phyloP scores from a whole-genome alignment of 2,888 invertebrate species.

The Antheraea yamamai region DNA sequence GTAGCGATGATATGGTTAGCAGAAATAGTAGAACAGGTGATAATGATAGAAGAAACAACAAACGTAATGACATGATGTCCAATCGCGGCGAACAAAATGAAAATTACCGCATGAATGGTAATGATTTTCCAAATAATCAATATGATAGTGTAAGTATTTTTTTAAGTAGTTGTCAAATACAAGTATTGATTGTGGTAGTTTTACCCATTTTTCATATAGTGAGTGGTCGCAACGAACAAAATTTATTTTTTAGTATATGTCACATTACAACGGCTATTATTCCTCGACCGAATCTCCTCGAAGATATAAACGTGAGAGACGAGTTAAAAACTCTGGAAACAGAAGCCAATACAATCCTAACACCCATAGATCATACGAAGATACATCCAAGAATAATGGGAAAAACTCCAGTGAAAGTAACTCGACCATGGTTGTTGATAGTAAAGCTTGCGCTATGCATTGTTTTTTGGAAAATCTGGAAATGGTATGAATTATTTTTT shows the following conservation, averaged over 20 bases:
- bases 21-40: slow-evolving; percentile 25
- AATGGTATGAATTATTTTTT: slow-evolving; percentile 73
- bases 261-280: slow-evolving; percentile 47
- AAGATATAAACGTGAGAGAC: slow-evolving; percentile 61
- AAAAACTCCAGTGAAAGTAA: slow-evolving; percentile 54
- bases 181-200: background rate
- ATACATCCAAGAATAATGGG: slow-evolving; percentile 46
- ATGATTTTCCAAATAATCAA: slow-evolving; percentile 54
- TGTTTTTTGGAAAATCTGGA: slow-evolving; percentile 87
- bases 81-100: slow-evolving; percentile 26
- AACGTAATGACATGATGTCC: slow-evolving; percentile 7
- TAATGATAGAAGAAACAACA: slow-evolving; percentile 23
- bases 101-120: slow-evolving; percentile 43
- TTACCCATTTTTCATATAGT: background rate
- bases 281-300: slow-evolving; percentile 48
- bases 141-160: slow-evolving; percentile 56
- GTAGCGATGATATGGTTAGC: slow-evolving; percentile 32
- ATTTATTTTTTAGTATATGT: slow-evolving; percentile 40
- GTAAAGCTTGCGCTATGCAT: slow-evolving; percentile 83
- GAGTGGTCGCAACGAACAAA: background rate
- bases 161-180: background rate
- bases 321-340: slow-evolving; percentile 65
- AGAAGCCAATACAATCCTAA: slow-evolving; percentile 75
- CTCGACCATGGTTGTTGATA: slow-evolving; percentile 47
- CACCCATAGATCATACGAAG: slow-evolving; percentile 47